Base-by-base conservation (phyloP, 2,888 invertebrate species). In the Caradrina kadenii region DNA sequence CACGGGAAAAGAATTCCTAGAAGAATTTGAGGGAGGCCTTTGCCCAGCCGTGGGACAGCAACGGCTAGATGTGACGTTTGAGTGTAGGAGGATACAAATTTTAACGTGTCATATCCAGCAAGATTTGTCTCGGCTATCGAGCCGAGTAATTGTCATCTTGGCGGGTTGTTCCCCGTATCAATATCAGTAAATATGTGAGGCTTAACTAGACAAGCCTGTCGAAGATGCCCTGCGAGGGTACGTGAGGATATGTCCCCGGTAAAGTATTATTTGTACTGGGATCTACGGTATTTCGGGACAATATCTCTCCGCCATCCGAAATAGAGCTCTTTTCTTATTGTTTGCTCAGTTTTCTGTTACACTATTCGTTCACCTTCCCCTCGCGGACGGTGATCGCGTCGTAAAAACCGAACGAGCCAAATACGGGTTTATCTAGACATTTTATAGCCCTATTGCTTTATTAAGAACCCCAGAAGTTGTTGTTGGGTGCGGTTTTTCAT, bases 101-200 rank as follows among this genome's bases (percentile, higher is more conserved):
- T 22, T 13, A 22, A 19, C 19, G 21, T 59, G 73, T 62, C 79
- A 17, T 52, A 64, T 83, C 73, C 39, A 72, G 78, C 52, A 35
- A 56, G 50, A 59, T 72, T 65, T 42, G 61, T 71, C 58, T 53
- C 68, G 50, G 60, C 63, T 50, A 73, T 62, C 21, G 70, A 65
- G 70, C 63, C 49, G 74, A 87, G 90, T 93, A 93, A 93, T 93
- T 92, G 92, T 90, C 90, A 89, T 88, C 90, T 89, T 84, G 87
- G 82, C 77, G 83, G 81, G 75, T 80, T 76, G 84, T 84, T 81
- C 85, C 82, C 86, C 85, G 88, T 92, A 92, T 91, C 93, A 90
- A 93, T 93, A 92, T 87, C 91, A 88, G 91, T 91, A 91, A 92
- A 91, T 92, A 90, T 87, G 87, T 83, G 88, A 73, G 85, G 87